Base-by-base conservation (phyloP, 1,140 invertebrate genomes). In the Lepidurus packardi region DNA sequence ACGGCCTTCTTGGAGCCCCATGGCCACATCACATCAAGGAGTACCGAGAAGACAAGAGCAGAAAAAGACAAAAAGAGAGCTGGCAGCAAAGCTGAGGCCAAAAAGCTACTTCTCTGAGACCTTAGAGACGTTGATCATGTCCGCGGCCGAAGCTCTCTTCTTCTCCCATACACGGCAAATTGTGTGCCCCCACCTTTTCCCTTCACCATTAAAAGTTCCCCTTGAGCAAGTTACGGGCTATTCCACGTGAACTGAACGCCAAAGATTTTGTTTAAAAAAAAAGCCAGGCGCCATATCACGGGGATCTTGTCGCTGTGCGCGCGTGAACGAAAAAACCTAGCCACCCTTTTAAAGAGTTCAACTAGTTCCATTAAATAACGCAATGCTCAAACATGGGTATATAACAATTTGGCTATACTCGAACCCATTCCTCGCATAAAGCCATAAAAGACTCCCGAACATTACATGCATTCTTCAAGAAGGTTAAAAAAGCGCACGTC, bases 401-500 rank as follows among this genome's bases (percentile, higher is more conserved):
- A 25, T 34, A 34, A 34, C 2, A 34, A 34, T 34, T 34, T 34
- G 34, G 34, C 34, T 34, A 34, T 34, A 34, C 34, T 16, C 74
- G 11, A 16, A 16, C 25, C 74, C 7, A 25, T 0, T 13, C 16
- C 13, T 16, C 16, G 74, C 13, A 2, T 13, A 34, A 75, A 75
- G 7, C 25, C 42, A 13, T 25, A 34, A 75, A 75, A 16, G 25
- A 24, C 7, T 16, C 74, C 5, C 5, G 25, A 24, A 24, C 74
- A 43, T 13, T 6, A 34, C 24, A 13, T 16, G 0, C 13, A 25
- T 13, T 41, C 24, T 13, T n/a, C 74, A 41, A 41, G 34, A 75
- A n/a, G 74, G 74, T 16, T 75, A 24, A 34, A 43, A 43, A 77
- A 77, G 25, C n/a, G 1, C n/a, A 43, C 16, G 74, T 84, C 91